Evolutionary conservation across 2,888 invertebrate genomes (phyloP), one percentile per base, ranked within the genome.

Genomic region (Orchesella flavescens): DNA sequence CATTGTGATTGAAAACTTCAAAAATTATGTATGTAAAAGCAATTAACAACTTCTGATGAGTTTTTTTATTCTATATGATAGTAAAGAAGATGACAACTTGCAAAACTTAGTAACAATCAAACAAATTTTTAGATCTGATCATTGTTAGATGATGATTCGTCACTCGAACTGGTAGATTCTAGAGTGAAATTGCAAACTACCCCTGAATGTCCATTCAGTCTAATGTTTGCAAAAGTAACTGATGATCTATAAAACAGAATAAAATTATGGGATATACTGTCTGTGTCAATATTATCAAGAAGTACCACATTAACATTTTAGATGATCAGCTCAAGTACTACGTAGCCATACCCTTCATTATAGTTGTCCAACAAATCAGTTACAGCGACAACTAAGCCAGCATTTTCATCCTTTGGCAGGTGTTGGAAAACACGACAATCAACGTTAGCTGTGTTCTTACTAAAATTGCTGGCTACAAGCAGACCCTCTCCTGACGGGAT

Each of bases 401-500:
- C 43, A 17, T 63, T 46, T 13, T 55, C 69, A 17, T 46, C 24
- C 15, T 17, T 55, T 2, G 83, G 66, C 10, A 73, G 21, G 13
- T 68, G 59, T 21, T 57, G 73, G 63, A 84, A 69, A 34, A 74
- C 61, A 15, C 23, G 49, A 23, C 79, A 53, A 46, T 69, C 73
- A 53, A 84, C 71, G 13, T 53, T 17, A 59, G 44, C 69, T 44
- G 69, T 23, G 19, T 13, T 43, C 12, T 53, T 44, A 46, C 71
- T 57, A 34, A 84, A 84, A 23, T 84, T 84, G 49, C 46, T 21
- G 59, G 71, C 69, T 19, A 84, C 66, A 53, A 84, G 57, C 44
- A 84, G 69, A 46, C 74, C 49, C 19, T 84, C 75, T 19, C 57
- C 69, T 13, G 76, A 76, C 53, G 21, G 43, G 17, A 46, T 71